Evolutionary conservation across 2,113 vertebrate genomes (phyloP).

Genomic region (Passer domesticus): DNA sequence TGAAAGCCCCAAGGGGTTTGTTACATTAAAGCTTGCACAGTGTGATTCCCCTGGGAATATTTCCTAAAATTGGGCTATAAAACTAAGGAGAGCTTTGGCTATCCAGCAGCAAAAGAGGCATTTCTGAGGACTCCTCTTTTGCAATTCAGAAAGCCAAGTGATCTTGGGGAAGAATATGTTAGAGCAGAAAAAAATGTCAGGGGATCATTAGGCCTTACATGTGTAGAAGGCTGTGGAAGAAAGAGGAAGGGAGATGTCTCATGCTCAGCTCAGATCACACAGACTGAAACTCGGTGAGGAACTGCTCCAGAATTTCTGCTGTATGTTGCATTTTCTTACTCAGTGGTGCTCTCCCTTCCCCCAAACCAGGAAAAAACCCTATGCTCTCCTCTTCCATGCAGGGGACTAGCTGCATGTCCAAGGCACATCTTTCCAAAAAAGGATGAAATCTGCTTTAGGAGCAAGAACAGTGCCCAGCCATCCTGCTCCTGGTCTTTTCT

Average conservation of each 20-base stretch:
- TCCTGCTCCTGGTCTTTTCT: not conserved
- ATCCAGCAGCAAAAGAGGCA: not conserved
- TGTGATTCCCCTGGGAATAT: slow-evolving; percentile 24
- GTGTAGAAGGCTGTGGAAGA: not conserved
- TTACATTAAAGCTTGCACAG: slow-evolving; percentile 38
- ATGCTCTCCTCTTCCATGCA: not conserved
- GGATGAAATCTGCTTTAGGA: not conserved
- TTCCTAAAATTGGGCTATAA: not conserved
- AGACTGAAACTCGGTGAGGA: not conserved
- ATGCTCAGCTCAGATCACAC: not conserved
- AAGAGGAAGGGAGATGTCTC: not conserved
- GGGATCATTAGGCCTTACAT: not conserved
- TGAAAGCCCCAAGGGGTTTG: slow-evolving; percentile 56
- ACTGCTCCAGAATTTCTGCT: not conserved
- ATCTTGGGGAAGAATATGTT: not conserved
- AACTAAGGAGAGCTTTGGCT: not conserved
- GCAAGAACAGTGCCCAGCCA: not conserved
- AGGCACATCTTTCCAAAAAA: not conserved
- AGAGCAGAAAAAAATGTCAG: not conserved
- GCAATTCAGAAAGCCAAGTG: not conserved
- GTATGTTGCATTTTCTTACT: not conserved
- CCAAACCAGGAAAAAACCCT: not conserved
- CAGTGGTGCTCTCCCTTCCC: not conserved
- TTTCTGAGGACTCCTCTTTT: not conserved
- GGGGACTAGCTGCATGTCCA: not conserved